phyloP scores from a whole-genome alignment of 1,140 invertebrate genomes.

The Conus betulinus region DNA sequence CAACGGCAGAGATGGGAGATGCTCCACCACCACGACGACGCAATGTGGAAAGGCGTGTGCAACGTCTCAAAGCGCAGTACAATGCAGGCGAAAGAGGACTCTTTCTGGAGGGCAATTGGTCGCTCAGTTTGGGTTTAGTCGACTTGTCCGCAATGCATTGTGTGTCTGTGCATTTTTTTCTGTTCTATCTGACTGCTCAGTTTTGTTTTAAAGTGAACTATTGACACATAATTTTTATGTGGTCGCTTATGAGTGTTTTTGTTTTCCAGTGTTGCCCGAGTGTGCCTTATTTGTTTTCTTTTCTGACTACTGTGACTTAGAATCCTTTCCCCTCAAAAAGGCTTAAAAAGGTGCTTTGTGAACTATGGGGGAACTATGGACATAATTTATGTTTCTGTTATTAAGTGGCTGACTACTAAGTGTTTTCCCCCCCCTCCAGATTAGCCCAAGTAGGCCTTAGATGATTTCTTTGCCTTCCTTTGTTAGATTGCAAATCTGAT shows the following conservation, averaged over 20 bases:
- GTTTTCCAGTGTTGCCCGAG: no score
- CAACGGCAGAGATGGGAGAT: constrained; percentile 19
- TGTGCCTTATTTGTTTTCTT: neutral
- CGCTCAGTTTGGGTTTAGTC: neutral
- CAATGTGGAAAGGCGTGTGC: constrained; percentile 5
- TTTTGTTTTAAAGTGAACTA: no score
- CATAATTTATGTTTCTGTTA: constrained; percentile 12
- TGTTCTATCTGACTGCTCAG: neutral
- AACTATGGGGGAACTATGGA: constrained; percentile 19
- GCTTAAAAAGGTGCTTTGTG: constrained; percentile 15
- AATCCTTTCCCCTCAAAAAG: neutral
- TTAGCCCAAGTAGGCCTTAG: constrained; percentile 10
- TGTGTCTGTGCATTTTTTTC: neutral
- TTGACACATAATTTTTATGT: no score
- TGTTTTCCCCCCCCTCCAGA: neutral
- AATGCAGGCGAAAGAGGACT: neutral
- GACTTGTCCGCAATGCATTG: no score
- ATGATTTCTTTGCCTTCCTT: constrained; percentile 20
- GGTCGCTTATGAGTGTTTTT: no score
- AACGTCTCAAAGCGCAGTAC: constrained; percentile 13
- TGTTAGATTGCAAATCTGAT: constrained; percentile 13
- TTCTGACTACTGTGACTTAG: neutral
- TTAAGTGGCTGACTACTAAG: neutral
- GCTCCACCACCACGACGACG: constrained; percentile 1
- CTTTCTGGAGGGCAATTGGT: constrained; percentile 21